Base-by-base conservation (phyloP, 1,140 invertebrate species). In the Sitobion miscanthi region DNA sequence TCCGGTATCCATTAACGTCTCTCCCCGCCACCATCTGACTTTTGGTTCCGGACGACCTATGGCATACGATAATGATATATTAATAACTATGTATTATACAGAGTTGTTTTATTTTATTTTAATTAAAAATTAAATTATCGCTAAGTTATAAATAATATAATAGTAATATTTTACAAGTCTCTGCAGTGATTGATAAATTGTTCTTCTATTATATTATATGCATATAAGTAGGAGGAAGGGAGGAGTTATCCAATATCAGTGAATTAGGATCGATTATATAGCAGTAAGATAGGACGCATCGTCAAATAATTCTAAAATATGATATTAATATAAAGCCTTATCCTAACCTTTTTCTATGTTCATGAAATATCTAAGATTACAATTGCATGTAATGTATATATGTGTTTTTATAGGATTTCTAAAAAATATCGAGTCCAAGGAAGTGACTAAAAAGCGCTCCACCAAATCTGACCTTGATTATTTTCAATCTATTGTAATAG, bases 21-120 rank as follows among this genome's bases (percentile, higher is more conserved):
- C 96, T 94, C 97, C 98, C 94, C 97, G 96, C 96, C 97, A 98
- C 98, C 98, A 99, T 94, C 97, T 97, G 25, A 99, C 96, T 94
- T 96, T 96, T 11, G 98, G 98, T 69, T 96, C 96, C 2, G 98
- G 98, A 94, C 97, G 97, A 94, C 98, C 98, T 99, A 95, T 42
- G 0, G 9, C 14, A 77, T 25, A 77, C 93, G 23, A 38, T 93
- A 38, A 54, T 47, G 1, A 30, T n/a, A 77, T n/a, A 35, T n/a
- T 17, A 77, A n/a, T 77, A 17, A 77, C n/a, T 17, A n/a, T n/a
- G 1, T n/a, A 30, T 23, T 23, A 21, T 57, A 30, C 9, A 77
- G 0, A 77, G 30, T n/a, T 77, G 20, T 77, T 77, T 77, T 77
- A 5, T 77, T 77, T n/a, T 77, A 5, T 77, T 77, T n/a, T 77